These are phyloP conservation scores for Helicoverpa assulta DNA, from an alignment of 2,888 invertebrate species.

Conservation along the genomic window DNA sequence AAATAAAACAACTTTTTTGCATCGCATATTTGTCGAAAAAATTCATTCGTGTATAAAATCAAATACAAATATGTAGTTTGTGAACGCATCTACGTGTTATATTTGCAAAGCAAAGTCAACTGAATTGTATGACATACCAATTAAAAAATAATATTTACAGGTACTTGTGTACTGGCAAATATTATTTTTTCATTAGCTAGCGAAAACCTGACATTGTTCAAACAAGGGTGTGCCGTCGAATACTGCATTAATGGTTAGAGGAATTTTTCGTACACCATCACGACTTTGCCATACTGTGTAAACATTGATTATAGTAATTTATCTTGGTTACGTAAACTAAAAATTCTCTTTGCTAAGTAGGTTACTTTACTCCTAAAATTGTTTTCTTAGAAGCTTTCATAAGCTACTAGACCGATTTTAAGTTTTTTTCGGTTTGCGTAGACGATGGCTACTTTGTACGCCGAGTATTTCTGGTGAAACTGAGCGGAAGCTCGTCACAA, in stretches of 20 bases:
- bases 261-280: slow-evolving; percentile 4
- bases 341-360: too few species aligned
- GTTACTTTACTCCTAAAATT: too few species aligned
- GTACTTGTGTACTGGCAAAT: slow-evolving; percentile 30
- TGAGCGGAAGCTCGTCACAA: too few species aligned
- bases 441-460: too few species aligned
- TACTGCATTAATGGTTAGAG: neutral
- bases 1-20: slow-evolving; percentile 15
- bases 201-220: slow-evolving; percentile 21
- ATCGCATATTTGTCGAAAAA: slow-evolving; percentile 19
- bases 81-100: slow-evolving; percentile 23
- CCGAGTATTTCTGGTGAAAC: too few species aligned
- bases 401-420: too few species aligned
- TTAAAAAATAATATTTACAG: slow-evolving; percentile 48
- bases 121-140: slow-evolving; percentile 43
- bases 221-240: slow-evolving; percentile 35
- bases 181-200: slow-evolving; percentile 54
- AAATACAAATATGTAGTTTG: slow-evolving; percentile 23
- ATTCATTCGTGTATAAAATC: slow-evolving; percentile 37
- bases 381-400: too few species aligned
- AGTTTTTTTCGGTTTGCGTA: neutral
- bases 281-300: neutral
- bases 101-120: slow-evolving; percentile 39
- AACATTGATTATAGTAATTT: neutral
- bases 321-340: too few species aligned